A percentile compares a stretch with the other conserved stretches of the same genome.
These are phyloP conservation scores for Harpalus rubripes DNA, from an alignment of 2,888 invertebrate genomes.

Conservation along the genomic window DNA sequence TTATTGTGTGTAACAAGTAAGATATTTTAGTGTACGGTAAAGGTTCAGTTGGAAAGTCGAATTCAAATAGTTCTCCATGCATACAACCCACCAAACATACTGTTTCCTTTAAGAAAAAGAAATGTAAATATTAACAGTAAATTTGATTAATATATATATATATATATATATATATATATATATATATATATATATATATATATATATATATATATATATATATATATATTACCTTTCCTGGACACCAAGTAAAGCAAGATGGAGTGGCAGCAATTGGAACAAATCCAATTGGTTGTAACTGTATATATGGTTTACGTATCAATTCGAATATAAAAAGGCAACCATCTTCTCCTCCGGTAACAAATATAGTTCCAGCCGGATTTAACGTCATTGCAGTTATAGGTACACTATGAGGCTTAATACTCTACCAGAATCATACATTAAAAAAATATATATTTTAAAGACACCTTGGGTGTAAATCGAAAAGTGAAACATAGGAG, in stretches of 20 bases:
- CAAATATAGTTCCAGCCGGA: conserved; percentile 79
- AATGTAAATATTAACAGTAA: too few species aligned
- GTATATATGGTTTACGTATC: conserved; percentile 73
- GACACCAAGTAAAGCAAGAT: conserved; percentile 85
- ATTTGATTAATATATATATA: background rate
- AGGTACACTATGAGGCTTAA: conserved; percentile 84
- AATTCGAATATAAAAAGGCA: conserved; percentile 83
- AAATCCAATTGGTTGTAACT: conserved; percentile 84
- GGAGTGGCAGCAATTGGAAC: conserved; percentile 82
- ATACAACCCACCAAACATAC: conserved; percentile 80
- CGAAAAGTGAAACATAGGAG: too few species aligned
- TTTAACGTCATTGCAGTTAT: conserved; percentile 83
- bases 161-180: too few species aligned
- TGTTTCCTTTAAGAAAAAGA: conserved; percentile 72
- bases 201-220: too few species aligned
- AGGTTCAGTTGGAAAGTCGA: conserved; percentile 77
- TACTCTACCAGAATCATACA: conserved; percentile 74
- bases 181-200: too few species aligned
- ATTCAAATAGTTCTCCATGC: conserved; percentile 80
- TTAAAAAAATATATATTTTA: too few species aligned
- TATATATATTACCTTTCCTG: conserved; percentile 78
- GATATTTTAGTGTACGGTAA: conserved; percentile 77
- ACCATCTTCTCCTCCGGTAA: conserved; percentile 84
- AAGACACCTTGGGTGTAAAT: too few species aligned
- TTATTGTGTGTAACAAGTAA: conserved; percentile 75